phyloP scores from a whole-genome alignment of 2,113 vertebrate species.

The Agelaius phoeniceus region DNA sequence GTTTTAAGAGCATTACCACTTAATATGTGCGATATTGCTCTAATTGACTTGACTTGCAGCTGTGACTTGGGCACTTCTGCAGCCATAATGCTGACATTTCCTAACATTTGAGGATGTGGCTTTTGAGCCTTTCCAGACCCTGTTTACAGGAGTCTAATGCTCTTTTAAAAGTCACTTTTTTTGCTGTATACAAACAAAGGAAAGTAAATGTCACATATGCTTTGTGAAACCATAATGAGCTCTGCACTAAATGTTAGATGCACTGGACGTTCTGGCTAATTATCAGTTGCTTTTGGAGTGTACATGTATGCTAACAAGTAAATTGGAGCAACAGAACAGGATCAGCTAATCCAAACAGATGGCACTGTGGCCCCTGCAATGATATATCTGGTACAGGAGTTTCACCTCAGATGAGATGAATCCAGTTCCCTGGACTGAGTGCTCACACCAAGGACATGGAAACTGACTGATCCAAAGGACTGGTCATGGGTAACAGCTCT shows the following conservation, averaged over 20 bases:
- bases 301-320: background rate
- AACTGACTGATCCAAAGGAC: background rate
- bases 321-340: background rate
- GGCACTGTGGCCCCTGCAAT: background rate
- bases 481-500: background rate
- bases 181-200: constrained; percentile 1
- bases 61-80: background rate
- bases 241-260: background rate
- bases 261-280: background rate
- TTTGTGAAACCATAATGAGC: constrained; percentile 25
- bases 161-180: background rate
- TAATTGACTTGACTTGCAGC: background rate
- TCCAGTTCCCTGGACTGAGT: background rate
- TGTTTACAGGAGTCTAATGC: background rate
- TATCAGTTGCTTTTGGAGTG: background rate
- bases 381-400: background rate
- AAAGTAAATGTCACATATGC: constrained; percentile 37
- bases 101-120: background rate
- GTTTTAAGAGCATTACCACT: background rate
- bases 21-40: background rate
- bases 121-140: background rate
- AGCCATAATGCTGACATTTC: background rate
- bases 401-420: background rate
- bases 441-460: background rate
- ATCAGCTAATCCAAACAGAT: background rate